Base-by-base conservation (phyloP, 2,113 vertebrate species). In the Mystacornis crossleyi region DNA sequence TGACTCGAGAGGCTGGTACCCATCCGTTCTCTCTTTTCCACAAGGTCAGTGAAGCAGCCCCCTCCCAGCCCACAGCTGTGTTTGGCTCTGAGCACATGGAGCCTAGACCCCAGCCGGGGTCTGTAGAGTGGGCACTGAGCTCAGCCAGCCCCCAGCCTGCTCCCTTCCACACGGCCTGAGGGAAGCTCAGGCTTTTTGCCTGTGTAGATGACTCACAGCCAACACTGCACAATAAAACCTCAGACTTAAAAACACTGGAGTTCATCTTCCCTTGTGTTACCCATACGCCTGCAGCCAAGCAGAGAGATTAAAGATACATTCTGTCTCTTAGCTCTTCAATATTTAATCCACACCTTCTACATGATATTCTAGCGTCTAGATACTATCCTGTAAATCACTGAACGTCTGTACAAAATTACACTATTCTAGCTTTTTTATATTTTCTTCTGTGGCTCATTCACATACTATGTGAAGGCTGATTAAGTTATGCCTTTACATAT, bases 251-350 rank as follows among this genome's bases (percentile, higher is more conserved):
- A 48, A 43, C 60, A 42, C 40, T 2, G 34, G 64, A 95, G 66
- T 72, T 80, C 71, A 65, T n/a, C 55, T 64, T 72, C 57, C 40
- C 61, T 40, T 34, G 47, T 42, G 70, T 23, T 90, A 89, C 65
- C 69, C 61, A 7, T 0, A 14, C 1, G 51, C 75, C 72, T 77
- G 40, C 83, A 74, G 65, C 34, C 85, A 93, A 72, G 47, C 28
- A 61, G 45, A 73, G 60, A 92, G 3, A 71, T 65, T 87, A 64
- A 88, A 91, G 64, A 80, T 4, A 84, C 23, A 66, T 53, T 54
- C 91, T 91, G 23, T 81, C 81, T 96, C 84, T 78, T 67, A 48
- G 70, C 66, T 91, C 80, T 75, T 97, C 81, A 91, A 93, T 95
- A 95, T 95, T 96, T 94, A 95, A 94, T 95, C 55, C 31, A 34